Base-by-base conservation (phyloP, 2,888 invertebrate genomes). In the Lycocerus yunnanus region DNA sequence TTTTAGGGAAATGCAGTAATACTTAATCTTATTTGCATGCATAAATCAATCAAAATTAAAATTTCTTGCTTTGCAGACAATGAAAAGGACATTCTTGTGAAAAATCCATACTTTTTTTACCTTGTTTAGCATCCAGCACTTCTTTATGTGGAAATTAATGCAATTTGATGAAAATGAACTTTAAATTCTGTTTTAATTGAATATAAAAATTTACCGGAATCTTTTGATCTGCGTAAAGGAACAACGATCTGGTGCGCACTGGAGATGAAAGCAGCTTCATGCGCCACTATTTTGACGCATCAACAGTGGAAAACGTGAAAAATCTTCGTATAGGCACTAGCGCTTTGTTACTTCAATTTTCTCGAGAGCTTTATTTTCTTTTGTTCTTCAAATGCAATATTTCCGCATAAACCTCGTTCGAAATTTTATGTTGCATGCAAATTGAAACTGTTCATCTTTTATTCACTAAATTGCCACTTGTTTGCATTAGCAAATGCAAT, bases 171-270 rank as follows among this genome's bases (percentile, higher is more conserved):
- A 14, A 21, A 68, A 14, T 60, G 16, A 18, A 15, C 14, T 21
- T 58, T n/a, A 21, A 68, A 68, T 68, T 68, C 15, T 21, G 14
- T 21, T 68, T 20, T 20, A 21, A 21, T 69, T 14, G 60, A 43
- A 27, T 69, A 63, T 63, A 24, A 69, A 71, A 18, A 21, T 21
- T 58, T 24, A 66, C 63, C 24, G 58, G 21, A 72, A 68, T 63
- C 69, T 71, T 69, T 68, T 20, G 67, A 69, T 68, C 77, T 70
- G 73, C 77, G 75, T 75, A 68, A 73, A 75, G 67, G 66, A 71
- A 66, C 72, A 75, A 75, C 77, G 77, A 74, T 74, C 73, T 72
- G 77, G 21, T 75, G 72, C 72, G 73, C 75, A 73, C 73, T 77
- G 68, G 71, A 72, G 75, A 63, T 69, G 71, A 72, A 66, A 66